phyloP scores from a whole-genome alignment of 1,140 invertebrate species.

The Drosophila kanapiae region DNA sequence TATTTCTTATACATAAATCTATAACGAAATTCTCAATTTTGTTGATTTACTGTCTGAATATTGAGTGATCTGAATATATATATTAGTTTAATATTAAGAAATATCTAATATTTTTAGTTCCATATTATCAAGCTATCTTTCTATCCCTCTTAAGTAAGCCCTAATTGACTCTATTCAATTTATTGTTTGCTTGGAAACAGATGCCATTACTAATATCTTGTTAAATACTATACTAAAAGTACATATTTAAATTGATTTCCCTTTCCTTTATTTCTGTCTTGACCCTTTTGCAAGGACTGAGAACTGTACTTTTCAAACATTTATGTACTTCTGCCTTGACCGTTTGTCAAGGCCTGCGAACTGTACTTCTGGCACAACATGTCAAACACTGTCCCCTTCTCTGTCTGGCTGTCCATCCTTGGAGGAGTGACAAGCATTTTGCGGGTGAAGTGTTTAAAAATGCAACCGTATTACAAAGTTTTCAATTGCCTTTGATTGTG shows the following conservation, averaged over 20 bases:
- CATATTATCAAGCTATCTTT: neutral
- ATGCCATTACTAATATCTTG: neutral
- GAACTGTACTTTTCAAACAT: neutral
- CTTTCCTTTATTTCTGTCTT: neutral
- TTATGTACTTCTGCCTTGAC: neutral
- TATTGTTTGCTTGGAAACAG: neutral
- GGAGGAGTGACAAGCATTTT: neutral
- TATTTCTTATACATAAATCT: neutral
- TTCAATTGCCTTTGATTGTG: slow-evolving; percentile 37
- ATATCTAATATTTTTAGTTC: too few relatives aligned
- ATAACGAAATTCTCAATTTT: neutral
- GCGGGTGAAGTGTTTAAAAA: slow-evolving; percentile 23
- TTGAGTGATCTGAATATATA: neutral
- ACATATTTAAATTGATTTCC: neutral
- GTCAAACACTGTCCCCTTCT: neutral
- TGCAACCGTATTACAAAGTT: slow-evolving; percentile 29
- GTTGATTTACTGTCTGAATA: neutral
- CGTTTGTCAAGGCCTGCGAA: neutral
- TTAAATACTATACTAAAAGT: neutral
- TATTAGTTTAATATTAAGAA: too few relatives aligned
- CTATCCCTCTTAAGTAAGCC: neutral
- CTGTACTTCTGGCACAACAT: slow-evolving; percentile 3
- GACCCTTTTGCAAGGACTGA: neutral
- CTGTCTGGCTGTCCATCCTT: slow-evolving; percentile 12
- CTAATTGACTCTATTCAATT: neutral